Evolutionary conservation across 2,888 invertebrate genomes (phyloP).

Genomic region (Epinotia nisella): DNA sequence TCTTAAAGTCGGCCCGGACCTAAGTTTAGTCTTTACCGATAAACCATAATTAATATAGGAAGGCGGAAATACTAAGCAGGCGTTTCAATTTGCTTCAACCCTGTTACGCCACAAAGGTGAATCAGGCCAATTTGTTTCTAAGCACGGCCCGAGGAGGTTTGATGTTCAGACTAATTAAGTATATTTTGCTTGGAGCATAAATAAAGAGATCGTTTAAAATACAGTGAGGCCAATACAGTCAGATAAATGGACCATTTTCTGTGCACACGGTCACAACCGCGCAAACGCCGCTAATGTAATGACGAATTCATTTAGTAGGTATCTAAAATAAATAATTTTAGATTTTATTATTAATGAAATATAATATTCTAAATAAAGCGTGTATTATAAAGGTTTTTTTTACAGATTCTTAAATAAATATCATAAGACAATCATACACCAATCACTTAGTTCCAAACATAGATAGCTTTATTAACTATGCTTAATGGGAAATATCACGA

Average conservation of each 20-base stretch:
- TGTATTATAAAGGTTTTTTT: too few species aligned
- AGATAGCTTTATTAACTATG: too few species aligned
- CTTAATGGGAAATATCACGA: too few species aligned
- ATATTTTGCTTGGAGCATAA: slow-evolving; percentile 34
- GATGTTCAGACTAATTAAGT: slow-evolving; percentile 42
- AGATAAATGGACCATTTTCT: neutral
- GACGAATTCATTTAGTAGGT: too few species aligned
- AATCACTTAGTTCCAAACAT: too few species aligned
- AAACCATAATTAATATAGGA: slow-evolving; percentile 6
- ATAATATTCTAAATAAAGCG: too few species aligned
- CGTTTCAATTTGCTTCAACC: slow-evolving; percentile 28
- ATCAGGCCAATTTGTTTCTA: slow-evolving; percentile 39
- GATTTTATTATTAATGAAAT: too few species aligned
- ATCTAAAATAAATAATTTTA: too few species aligned
- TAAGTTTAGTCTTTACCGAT: neutral
- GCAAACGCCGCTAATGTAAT: too few species aligned
- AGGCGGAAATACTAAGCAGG: slow-evolving; percentile 5
- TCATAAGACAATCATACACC: too few species aligned
- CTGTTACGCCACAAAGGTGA: slow-evolving; percentile 36
- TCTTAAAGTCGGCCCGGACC: neutral
- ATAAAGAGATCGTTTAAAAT: neutral
- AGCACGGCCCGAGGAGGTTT: slow-evolving; percentile 36
- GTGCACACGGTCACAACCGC: too few species aligned
- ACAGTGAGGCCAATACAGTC: neutral
- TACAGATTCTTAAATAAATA: too few species aligned